Evolutionary conservation across 2,797 vertebrate genomes (phyloP).

Genomic region (Pseudochaenichthys georgianus): DNA sequence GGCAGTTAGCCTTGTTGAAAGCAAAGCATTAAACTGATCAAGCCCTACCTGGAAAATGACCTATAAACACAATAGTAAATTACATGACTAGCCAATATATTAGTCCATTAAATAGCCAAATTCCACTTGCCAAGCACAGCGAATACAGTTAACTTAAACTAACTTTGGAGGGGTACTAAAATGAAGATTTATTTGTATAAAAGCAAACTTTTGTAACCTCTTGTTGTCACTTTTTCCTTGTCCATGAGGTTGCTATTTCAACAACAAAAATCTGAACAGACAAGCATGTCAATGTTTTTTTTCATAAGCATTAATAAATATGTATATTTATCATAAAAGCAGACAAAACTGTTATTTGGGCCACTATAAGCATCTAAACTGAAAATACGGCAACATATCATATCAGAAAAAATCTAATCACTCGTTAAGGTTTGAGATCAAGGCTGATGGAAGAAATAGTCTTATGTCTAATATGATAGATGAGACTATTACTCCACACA

Average conservation of each 20-base stretch:
- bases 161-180: constrained; percentile 21
- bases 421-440: not conserved
- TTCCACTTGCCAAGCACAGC: constrained; percentile 31
- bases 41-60: constrained; percentile 5
- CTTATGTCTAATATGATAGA: constrained; percentile 8
- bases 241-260: too few relatives aligned
- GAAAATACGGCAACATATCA: not conserved
- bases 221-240: too few relatives aligned
- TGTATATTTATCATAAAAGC: constrained; percentile 13
- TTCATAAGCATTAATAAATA: not conserved
- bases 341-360: not conserved
- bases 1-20: not conserved
- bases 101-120: constrained; percentile 11
- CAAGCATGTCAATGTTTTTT: not conserved
- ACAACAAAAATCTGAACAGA: not conserved
- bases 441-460: constrained; percentile 15
- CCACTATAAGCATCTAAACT: not conserved
- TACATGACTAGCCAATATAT: constrained; percentile 24
- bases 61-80: constrained; percentile 19
- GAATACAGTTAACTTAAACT: constrained; percentile 32
- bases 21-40: not conserved
- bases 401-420: not conserved
- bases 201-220: too few relatives aligned
- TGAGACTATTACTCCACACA: constrained; percentile 26
- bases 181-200: constrained; percentile 6